Conservation (phyloP, 1,140 invertebrate genomes). For the Subanguina moxae region DNA sequence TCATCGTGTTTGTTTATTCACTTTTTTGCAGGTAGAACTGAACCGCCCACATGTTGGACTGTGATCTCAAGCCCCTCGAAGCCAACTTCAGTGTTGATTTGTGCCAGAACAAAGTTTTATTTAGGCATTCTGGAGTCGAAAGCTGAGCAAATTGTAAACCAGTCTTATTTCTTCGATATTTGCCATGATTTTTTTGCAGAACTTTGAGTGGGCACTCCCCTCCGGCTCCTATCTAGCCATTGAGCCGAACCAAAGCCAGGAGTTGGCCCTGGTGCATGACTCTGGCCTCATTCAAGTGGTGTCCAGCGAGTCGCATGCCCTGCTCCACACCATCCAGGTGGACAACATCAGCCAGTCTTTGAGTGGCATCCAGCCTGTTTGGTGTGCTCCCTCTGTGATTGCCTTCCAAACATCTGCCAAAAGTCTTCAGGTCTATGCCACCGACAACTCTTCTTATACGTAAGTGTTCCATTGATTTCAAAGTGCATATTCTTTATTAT, state of each 20-base stretch:
- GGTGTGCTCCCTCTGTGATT: constrained; percentile 19
- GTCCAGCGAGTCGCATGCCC: constrained; percentile 10
- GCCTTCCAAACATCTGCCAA: not conserved
- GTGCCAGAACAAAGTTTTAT: constrained; percentile 16
- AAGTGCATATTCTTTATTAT: too few species aligned
- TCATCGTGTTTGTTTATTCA: not conserved
- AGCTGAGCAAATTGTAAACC: constrained; percentile 16
- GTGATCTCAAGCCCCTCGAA: constrained; percentile 20
- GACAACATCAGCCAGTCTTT: not conserved
- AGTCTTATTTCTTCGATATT: not conserved
- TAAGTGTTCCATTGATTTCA: not conserved
- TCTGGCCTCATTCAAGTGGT: constrained; percentile 23
- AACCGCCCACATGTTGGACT: constrained; percentile 20
- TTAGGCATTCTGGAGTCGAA: constrained; percentile 20
- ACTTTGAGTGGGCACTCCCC: constrained; percentile 20
- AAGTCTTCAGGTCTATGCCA: not conserved
- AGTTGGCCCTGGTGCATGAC: constrained; percentile 26
- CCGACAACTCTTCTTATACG: constrained; percentile 8
- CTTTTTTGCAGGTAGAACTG: not conserved
- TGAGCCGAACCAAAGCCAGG: constrained; percentile 11
- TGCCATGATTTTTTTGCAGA: constrained; percentile 5
- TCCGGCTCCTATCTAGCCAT: constrained; percentile 20
- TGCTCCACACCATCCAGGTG: constrained; percentile 16
- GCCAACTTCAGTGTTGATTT: constrained; percentile 27
- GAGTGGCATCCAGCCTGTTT: constrained; percentile 2